Evolutionary conservation across 2,888 invertebrate species (phyloP), one percentile per base, ranked within the genome.

Genomic region (Elmis aenea): DNA sequence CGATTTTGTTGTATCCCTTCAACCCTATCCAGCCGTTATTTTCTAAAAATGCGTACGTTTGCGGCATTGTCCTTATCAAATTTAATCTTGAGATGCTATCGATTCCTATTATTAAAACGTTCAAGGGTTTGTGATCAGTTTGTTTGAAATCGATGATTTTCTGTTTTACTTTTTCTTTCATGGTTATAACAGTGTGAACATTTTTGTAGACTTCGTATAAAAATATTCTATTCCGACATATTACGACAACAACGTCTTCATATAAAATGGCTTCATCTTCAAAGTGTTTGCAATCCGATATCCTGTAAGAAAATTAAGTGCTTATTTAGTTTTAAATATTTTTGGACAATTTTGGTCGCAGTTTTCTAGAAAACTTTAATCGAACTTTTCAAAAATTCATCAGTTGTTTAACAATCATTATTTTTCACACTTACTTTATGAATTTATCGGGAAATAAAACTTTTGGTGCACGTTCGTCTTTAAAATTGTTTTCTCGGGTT

Each of bases 31-130:
- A 67, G 13, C 46, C 48, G 27, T 55, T 77, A 10, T 78, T 72
- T 26, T 77, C 68, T 21, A 93, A 70, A 59, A 79, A 81, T 9
- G 73, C 67, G 2, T 76, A 71, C 0, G 89, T 89, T 54, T 75
- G 72, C 0, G 83, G 82, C 79, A 92, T 81, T 5, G 84, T 80
- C 29, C 87, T 74, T 12, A 79, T 72, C 38, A 88, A 75, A 59
- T 91, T 87, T 24, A 85, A 69, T 34, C 89, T 68, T 0, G 92
- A 91, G 54, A 92, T 81, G 26, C 89, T 86, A 59, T 93, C 91
- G 52, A 93, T 81, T 20, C 91, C 92, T 11, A 94, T 61, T 59
- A 92, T 70, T 15, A 92, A 64, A 0, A 93, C 79, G 58, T 81
- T 85, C 9, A 81, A 64, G 52, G 62, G 38, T 25, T 42, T 48